Evolutionary conservation across 2,888 invertebrate genomes (phyloP), one percentile per base, ranked within the genome.

Genomic region (Hirtodrosophila duncani): DNA sequence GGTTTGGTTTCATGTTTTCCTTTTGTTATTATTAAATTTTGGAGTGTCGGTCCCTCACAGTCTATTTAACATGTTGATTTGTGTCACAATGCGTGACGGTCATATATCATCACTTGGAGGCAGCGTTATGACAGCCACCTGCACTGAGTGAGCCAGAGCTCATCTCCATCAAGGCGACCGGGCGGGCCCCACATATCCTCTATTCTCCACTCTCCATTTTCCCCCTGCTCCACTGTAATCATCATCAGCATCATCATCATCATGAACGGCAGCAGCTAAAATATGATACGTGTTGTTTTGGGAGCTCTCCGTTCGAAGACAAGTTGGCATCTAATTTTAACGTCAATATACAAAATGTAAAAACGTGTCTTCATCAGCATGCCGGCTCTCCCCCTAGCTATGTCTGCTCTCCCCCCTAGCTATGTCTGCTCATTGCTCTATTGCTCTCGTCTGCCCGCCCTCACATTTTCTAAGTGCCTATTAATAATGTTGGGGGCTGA

Each of bases 241-340:
- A 49, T 11, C 49, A 42, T 36, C 65, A 48, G 36, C 46, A 57
- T 31, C 37, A 60, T 24, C 55, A 65, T 48, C 57, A 53, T 30
- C 53, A 62, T 48, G 42, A 46, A 46, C 67, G 55, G 46, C 65
- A 75, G 49, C 27, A 34, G 62, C 65, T 70, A 72, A 74, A 74
- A 74, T 74, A 74, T 70, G 72, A 78, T 78, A 74, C 75, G 56
- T 60, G 63, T 65, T 72, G 78, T 78, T 74, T 58, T 56, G 42
- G 42, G 23, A 33, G 27, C 45, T 33, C 44, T 33, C 49, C 34
- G 56, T 55, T 59, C 64, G 50, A 51, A 70, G 74, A 70, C 72
- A 74, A 78, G 74, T 74, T 74, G 72, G 60, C 72, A 67, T 74
- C 72, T 78, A 74, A 74, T 74, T 74, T 74, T 74, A 78, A 78